phyloP scores from a whole-genome alignment of 2,113 vertebrate genomes.

The Cisticola juncidis region DNA sequence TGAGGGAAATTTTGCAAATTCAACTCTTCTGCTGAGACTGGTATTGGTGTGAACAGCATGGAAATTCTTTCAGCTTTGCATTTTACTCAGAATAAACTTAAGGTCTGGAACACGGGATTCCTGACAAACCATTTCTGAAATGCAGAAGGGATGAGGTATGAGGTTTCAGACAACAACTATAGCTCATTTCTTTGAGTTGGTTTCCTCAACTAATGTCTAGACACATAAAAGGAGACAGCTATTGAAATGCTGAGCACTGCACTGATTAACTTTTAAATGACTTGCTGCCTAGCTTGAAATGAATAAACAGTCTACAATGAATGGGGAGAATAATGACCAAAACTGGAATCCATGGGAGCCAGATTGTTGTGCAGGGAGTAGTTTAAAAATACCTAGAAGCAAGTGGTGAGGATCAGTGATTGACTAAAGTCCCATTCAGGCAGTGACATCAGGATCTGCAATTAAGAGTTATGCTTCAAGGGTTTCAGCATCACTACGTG shows the following conservation, averaged over 20 bases:
- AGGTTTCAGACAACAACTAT: neutral
- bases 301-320: slow-evolving; percentile 48
- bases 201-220: slow-evolving; percentile 33
- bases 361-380: neutral
- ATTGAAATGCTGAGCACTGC: slow-evolving; percentile 62
- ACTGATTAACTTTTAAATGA: slow-evolving; percentile 69
- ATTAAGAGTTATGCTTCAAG: neutral
- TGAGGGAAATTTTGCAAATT: neutral
- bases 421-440: slow-evolving; percentile 38
- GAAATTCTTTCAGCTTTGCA: neutral
- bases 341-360: slow-evolving; percentile 39
- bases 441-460: neutral
- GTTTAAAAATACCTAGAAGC: slow-evolving; percentile 56
- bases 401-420: slow-evolving; percentile 43
- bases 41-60: neutral
- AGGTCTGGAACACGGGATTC: neutral
- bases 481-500: neutral
- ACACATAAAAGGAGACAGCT: slow-evolving; percentile 34
- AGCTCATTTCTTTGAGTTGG: slow-evolving; percentile 33
- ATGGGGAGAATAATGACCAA: slow-evolving; percentile 34
- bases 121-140: slow-evolving; percentile 30
- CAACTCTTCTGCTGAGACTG: neutral
- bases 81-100: slow-evolving; percentile 16
- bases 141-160: neutral
- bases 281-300: slow-evolving; percentile 48